A percentile compares a stretch with the other conserved stretches of the same genome.
These are phyloP conservation scores for Blomia tropicalis DNA, from an alignment of 2,888 invertebrate genomes.

Conservation along the genomic window DNA sequence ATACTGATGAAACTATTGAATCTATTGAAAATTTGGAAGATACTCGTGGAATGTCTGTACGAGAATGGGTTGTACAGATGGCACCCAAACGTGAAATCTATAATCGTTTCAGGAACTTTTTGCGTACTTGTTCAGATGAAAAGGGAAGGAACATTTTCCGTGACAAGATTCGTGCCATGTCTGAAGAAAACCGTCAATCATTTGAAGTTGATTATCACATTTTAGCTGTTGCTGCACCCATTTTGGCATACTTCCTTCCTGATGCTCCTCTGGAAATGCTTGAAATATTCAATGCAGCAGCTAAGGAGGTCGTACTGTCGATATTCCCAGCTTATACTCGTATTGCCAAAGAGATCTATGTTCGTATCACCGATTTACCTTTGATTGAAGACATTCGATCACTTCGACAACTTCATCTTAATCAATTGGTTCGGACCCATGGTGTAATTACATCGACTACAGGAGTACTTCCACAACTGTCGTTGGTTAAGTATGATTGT, in stretches of 20 bases:
- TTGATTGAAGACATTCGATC: constrained; percentile 87
- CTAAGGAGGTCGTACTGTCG: constrained; percentile 58
- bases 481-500: constrained; percentile 92
- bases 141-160: constrained; percentile 74
- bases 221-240: constrained; percentile 74
- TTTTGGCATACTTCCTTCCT: constrained; percentile 86
- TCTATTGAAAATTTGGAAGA: constrained; percentile 96
- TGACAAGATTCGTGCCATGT: constrained; percentile 84
- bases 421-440: constrained; percentile 76
- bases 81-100: constrained; percentile 89
- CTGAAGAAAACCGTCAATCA: constrained; percentile 59
- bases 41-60: constrained; percentile 79
- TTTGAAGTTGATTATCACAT: constrained; percentile 83
- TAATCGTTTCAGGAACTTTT: constrained; percentile 74
- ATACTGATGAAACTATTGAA: constrained; percentile 50
- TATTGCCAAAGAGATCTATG: constrained; percentile 82
- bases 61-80: constrained; percentile 91
- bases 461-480: constrained; percentile 83
- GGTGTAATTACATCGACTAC: constrained; percentile 95
- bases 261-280: constrained; percentile 94
- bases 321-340: constrained; percentile 91
- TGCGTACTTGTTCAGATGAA: constrained; percentile 70
- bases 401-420: constrained; percentile 48
- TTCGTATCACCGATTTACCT: constrained; percentile 83
- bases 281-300: constrained; percentile 72